Conservation (phyloP, 2,113 vertebrate species). For the Erythrolamprus reginae region DNA sequence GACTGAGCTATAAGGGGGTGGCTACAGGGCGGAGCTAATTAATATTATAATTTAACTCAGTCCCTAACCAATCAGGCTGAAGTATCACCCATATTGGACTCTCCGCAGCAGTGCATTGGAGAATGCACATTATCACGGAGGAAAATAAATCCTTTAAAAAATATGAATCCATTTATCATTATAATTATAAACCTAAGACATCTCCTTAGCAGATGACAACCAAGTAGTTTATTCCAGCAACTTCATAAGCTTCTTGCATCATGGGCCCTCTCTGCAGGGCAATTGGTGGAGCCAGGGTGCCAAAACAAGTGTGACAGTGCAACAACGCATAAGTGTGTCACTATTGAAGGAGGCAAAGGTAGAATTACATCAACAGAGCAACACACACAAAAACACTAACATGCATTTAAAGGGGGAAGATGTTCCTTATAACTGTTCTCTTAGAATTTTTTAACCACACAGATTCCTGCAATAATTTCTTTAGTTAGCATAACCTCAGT, state of each 20-base stretch:
- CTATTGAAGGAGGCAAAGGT: not conserved
- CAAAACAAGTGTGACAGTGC: not conserved
- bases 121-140: too few relatives aligned
- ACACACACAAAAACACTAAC: not conserved
- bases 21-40: too few relatives aligned
- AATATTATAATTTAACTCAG: too few relatives aligned
- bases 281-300: not conserved
- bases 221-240: not conserved
- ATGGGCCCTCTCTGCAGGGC: not conserved
- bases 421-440: not conserved
- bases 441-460: not conserved
- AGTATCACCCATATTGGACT: too few relatives aligned
- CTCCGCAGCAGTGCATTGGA: too few relatives aligned
- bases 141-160: not conserved
- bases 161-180: not conserved
- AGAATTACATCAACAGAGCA: not conserved
- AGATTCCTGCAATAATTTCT: not conserved
- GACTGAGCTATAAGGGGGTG: too few relatives aligned
- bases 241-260: not conserved
- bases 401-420: not conserved
- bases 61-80: too few relatives aligned
- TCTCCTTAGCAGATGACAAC: not conserved
- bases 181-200: not conserved
- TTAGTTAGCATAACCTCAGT: not conserved
- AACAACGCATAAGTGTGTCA: not conserved